A percentile compares a stretch with the other conserved stretches of the same genome.
These are phyloP conservation scores for Drosophila leonis DNA, from an alignment of 2,888 invertebrate genomes.

Conservation along the genomic window DNA sequence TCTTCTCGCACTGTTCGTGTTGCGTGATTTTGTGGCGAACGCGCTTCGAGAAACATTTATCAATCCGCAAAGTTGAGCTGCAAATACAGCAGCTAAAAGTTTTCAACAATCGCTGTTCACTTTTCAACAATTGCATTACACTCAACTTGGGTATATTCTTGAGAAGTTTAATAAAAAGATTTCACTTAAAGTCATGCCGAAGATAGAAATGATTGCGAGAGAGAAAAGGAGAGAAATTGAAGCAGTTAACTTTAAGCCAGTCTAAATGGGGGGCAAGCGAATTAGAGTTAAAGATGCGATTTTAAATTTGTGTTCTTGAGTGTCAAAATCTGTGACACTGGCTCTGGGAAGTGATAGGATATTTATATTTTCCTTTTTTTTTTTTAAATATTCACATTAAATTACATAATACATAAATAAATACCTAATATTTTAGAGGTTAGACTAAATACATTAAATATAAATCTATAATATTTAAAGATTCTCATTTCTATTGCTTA, in stretches of 20 bases:
- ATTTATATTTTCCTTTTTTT: too few relatives aligned
- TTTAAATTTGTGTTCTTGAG: background rate
- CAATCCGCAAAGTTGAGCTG: slow-evolving; percentile 52
- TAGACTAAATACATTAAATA: too few relatives aligned
- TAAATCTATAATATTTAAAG: background rate
- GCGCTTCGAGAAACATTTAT: slow-evolving; percentile 47
- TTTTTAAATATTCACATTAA: too few relatives aligned
- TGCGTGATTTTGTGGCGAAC: slow-evolving; percentile 46
- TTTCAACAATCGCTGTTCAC: slow-evolving; percentile 59
- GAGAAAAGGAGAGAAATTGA: background rate
- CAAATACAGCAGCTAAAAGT: slow-evolving; percentile 53
- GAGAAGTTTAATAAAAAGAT: slow-evolving; percentile 41
- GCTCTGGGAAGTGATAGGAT: too few relatives aligned
- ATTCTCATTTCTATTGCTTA: background rate
- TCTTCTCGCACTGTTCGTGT: slow-evolving; percentile 14
- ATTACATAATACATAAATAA: too few relatives aligned
- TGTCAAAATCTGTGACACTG: too few relatives aligned
- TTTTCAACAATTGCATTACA: slow-evolving; percentile 60
- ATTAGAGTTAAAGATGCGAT: background rate
- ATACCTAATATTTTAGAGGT: too few relatives aligned
- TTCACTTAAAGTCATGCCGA: slow-evolving; percentile 1
- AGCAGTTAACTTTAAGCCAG: slow-evolving; percentile 14
- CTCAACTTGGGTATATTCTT: slow-evolving; percentile 32
- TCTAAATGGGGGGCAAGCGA: too few relatives aligned
- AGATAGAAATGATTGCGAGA: background rate